phyloP scores from a whole-genome alignment of 2,888 invertebrate genomes.

The Cerastoderma edule region DNA sequence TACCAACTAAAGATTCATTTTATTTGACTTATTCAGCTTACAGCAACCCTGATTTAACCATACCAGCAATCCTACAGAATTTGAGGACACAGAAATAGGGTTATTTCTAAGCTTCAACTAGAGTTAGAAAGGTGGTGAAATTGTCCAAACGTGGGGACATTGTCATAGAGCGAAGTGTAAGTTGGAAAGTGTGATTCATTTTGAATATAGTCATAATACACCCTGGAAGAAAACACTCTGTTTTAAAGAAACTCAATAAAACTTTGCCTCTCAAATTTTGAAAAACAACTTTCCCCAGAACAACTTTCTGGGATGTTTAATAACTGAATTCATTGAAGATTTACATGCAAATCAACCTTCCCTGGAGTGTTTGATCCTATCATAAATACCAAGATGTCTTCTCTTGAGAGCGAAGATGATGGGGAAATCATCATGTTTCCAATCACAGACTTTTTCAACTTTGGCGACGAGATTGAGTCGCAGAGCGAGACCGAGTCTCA shows the following conservation, averaged over 20 bases:
- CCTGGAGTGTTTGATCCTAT: no score
- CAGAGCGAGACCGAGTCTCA: constrained; percentile 54
- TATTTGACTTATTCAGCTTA: neutral
- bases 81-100: neutral
- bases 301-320: neutral
- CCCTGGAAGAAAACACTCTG: neutral
- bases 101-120: constrained; percentile 5
- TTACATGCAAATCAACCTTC: neutral
- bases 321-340: neutral
- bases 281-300: neutral
- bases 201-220: constrained; percentile 1
- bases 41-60: neutral
- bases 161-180: no score
- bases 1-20: neutral
- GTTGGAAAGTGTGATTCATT: no score
- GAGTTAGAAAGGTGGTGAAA: no score
- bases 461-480: constrained; percentile 55
- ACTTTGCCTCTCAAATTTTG: neutral
- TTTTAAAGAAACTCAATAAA: constrained; percentile 1
- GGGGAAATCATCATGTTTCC: constrained; percentile 74
- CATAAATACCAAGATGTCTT: constrained; percentile 35
- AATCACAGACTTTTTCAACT: constrained; percentile 64
- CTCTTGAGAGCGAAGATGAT: constrained; percentile 51
- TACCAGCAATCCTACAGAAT: neutral
- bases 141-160: no score